A percentile compares a stretch with the other conserved stretches of the same genome.
Evolutionary conservation across 2,888 invertebrate species (phyloP).

Genomic region (Neria commutata): DNA sequence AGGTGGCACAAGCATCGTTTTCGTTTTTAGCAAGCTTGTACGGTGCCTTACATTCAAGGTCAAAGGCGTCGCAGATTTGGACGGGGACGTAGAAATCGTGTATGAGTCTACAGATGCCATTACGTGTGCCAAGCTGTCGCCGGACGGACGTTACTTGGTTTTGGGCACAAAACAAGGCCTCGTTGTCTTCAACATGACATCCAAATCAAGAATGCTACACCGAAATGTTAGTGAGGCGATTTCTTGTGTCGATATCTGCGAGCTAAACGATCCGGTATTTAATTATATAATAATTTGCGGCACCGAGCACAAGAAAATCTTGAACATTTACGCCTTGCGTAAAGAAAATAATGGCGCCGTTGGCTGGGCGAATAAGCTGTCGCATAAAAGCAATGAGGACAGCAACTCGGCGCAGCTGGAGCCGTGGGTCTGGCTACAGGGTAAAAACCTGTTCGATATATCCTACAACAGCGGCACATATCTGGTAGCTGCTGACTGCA

Average conservation of each 20-base stretch:
- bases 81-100: slow-evolving; percentile 34
- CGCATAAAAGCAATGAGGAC: slow-evolving; percentile 28
- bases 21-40: slow-evolving; percentile 42
- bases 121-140: slow-evolving; percentile 52
- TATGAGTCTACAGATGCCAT: slow-evolving; percentile 37
- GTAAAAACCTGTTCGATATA: slow-evolving; percentile 46
- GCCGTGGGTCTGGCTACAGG: slow-evolving; percentile 50
- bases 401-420: slow-evolving; percentile 43
- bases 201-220: slow-evolving; percentile 43
- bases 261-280: slow-evolving; percentile 44
- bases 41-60: slow-evolving; percentile 38
- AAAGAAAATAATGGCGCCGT: slow-evolving; percentile 33
- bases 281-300: slow-evolving; percentile 58
- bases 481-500: slow-evolving; percentile 54
- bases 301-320: slow-evolving; percentile 41
- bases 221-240: slow-evolving; percentile 58
- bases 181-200: slow-evolving; percentile 48
- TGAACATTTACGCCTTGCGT: slow-evolving; percentile 54
- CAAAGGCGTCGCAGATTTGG: slow-evolving; percentile 28
- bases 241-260: slow-evolving; percentile 54
- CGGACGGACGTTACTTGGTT: slow-evolving; percentile 50
- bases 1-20: slow-evolving; percentile 32
- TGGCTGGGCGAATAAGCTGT: slow-evolving; percentile 45
- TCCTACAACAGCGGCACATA: slow-evolving; percentile 33
- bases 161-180: slow-evolving; percentile 58